Evolutionary conservation across 2,888 invertebrate genomes (phyloP).

Genomic region (Selenia dentaria): DNA sequence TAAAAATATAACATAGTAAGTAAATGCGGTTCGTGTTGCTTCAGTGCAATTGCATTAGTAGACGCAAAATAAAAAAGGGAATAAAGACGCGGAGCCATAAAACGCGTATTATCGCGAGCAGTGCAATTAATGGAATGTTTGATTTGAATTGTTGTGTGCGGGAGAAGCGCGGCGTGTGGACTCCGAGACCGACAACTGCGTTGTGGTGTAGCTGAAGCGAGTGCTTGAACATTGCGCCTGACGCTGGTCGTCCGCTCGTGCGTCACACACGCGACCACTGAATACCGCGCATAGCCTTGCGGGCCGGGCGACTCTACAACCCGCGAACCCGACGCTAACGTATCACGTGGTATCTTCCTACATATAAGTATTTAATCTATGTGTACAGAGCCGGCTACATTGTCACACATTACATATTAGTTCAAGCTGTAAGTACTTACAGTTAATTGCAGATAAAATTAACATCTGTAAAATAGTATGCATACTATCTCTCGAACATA

Average conservation of each 20-base stretch:
- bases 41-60: conserved; percentile 80
- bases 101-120: conserved; percentile 71
- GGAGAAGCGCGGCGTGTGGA: conserved; percentile 48
- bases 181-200: conserved; percentile 55
- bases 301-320: not conserved
- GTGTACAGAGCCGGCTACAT: conserved; percentile 30
- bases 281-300: conserved; percentile 1
- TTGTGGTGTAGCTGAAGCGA: conserved; percentile 28
- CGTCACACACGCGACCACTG: conserved; percentile 27
- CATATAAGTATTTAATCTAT: not conserved
- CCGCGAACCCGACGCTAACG: not conserved
- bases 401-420: conserved; percentile 57
- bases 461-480: conserved; percentile 59
- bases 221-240: conserved; percentile 1
- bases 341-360: not conserved
- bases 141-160: conserved; percentile 56
- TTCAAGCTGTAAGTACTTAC: conserved; percentile 70
- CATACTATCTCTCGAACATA: conserved; percentile 40
- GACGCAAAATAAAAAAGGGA: conserved; percentile 76
- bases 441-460: conserved; percentile 55
- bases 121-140: conserved; percentile 76
- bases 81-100: conserved; percentile 74
- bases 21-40: conserved; percentile 69
- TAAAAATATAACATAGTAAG: conserved; percentile 64
- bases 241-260: conserved; percentile 19